phyloP scores from a whole-genome alignment of 2,888 invertebrate genomes.

The Drosophila macrospina region DNA sequence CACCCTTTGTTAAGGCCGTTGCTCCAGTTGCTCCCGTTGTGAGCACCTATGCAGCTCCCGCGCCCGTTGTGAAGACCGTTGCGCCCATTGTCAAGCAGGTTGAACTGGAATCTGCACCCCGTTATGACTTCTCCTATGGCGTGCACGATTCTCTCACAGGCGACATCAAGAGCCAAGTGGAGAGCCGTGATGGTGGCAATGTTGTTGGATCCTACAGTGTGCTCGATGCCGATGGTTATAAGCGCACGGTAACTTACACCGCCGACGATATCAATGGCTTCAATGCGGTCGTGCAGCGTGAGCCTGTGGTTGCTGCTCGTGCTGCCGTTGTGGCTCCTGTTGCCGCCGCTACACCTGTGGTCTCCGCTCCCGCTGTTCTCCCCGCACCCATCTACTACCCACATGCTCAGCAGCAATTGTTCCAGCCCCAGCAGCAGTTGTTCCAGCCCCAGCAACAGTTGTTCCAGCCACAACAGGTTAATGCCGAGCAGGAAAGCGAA shows the following conservation, averaged over 20 bases:
- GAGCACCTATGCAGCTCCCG: slow-evolving; percentile 42
- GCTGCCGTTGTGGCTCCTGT: slow-evolving; percentile 58
- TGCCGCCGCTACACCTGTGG: slow-evolving; percentile 42
- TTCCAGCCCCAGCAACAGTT: slow-evolving; percentile 49
- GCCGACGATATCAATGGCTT: slow-evolving; percentile 87
- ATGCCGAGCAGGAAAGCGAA: slow-evolving; percentile 68
- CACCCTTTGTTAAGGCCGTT: slow-evolving; percentile 55
- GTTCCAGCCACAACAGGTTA: slow-evolving; percentile 44
- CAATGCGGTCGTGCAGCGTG: slow-evolving; percentile 87
- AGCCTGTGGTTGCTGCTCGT: slow-evolving; percentile 80
- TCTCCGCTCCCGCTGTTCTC: slow-evolving; percentile 43
- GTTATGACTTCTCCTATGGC: slow-evolving; percentile 86
- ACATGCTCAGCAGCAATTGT: slow-evolving; percentile 53
- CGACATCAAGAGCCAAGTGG: slow-evolving; percentile 86
- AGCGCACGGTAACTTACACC: slow-evolving; percentile 87
- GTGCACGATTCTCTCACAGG: slow-evolving; percentile 86
- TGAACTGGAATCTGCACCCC: slow-evolving; percentile 78
- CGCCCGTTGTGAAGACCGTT: slow-evolving; percentile 43
- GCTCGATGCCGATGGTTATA: slow-evolving; percentile 86
- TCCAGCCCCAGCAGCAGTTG: slow-evolving; percentile 56
- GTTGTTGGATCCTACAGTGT: slow-evolving; percentile 87
- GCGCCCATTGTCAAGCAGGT: slow-evolving; percentile 67
- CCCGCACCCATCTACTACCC: slow-evolving; percentile 68
- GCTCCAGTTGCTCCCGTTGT: slow-evolving; percentile 46
- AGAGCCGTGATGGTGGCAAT: slow-evolving; percentile 86